Evolutionary conservation across 1,140 invertebrate genomes (phyloP).

Genomic region (Micrasema longulum): DNA sequence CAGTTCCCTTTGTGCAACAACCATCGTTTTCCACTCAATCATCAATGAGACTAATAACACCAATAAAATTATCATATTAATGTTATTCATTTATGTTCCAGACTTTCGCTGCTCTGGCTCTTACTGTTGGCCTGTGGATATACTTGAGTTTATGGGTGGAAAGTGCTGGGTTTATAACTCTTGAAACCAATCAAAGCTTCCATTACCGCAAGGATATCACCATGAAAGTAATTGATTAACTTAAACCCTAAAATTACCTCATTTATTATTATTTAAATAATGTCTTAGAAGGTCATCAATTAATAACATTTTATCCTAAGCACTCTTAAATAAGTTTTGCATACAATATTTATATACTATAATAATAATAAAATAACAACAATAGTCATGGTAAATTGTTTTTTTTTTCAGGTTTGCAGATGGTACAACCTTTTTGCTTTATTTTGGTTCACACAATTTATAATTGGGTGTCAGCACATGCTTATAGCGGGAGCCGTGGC

Average conservation of each 20-base stretch:
- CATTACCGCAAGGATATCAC: constrained; percentile 68
- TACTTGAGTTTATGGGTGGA: constrained; percentile 74
- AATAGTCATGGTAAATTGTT: too few species aligned
- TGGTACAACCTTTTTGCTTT: constrained; percentile 79
- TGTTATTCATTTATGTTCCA: constrained; percentile 52
- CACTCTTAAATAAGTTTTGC: too few species aligned
- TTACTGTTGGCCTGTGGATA: constrained; percentile 71
- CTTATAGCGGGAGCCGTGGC: constrained; percentile 81
- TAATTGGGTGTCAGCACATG: constrained; percentile 82
- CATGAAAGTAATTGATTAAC: constrained; percentile 65
- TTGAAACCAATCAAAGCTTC: constrained; percentile 61
- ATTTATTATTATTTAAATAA: constrained; percentile 15
- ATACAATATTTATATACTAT: too few species aligned
- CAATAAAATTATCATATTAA: too few species aligned
- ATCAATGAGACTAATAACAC: neutral
- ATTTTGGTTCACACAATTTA: constrained; percentile 81
- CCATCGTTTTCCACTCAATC: too few species aligned
- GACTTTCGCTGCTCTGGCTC: constrained; percentile 74
- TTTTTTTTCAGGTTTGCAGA: constrained; percentile 67
- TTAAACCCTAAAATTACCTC: neutral
- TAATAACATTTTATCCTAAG: too few species aligned
- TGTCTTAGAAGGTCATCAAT: too few species aligned
- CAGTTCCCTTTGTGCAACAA: too few species aligned
- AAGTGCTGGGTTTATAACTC: constrained; percentile 70
- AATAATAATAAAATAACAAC: too few species aligned